Evolutionary conservation across 2,113 vertebrate genomes (phyloP).

Genomic region (Melanostigma gelatinosum): DNA sequence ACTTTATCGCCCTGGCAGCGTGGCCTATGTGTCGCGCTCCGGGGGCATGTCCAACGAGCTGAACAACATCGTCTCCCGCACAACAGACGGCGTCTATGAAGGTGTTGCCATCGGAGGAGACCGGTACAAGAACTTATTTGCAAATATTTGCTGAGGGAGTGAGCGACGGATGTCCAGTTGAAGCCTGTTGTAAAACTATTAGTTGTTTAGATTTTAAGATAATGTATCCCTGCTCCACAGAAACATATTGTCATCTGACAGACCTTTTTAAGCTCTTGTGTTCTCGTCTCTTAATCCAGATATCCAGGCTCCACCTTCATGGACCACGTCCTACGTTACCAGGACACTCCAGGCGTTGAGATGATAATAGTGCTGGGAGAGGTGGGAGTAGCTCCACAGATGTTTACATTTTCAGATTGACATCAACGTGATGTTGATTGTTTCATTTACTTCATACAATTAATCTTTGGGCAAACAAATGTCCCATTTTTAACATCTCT

Average conservation of each 20-base stretch:
- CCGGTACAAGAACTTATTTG: conserved; percentile 80
- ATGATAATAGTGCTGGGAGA: conserved; percentile 98
- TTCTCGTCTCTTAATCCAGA: conserved; percentile 72
- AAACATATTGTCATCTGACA: background rate
- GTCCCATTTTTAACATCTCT: background rate
- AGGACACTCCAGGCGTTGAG: conserved; percentile 94
- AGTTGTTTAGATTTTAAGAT: background rate
- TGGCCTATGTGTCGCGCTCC: conserved; percentile 95
- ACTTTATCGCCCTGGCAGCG: conserved; percentile 95
- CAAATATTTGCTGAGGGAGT: background rate
- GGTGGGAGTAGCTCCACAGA: conserved; percentile 74
- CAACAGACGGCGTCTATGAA: conserved; percentile 94
- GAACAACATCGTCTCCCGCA: conserved; percentile 97
- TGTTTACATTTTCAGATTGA: background rate
- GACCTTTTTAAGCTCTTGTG: background rate
- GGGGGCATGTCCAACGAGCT: conserved; percentile 99
- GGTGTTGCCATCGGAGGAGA: conserved; percentile 98
- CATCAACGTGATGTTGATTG: background rate
- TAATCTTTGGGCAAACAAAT: background rate
- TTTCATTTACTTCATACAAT: background rate
- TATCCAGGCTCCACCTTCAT: conserved; percentile 98
- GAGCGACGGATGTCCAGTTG: background rate
- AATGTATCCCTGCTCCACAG: background rate
- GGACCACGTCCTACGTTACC: conserved; percentile 95
- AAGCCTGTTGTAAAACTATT: background rate